Evolutionary conservation across 2,113 vertebrate species (phyloP), one percentile per base, ranked within the genome.

Genomic region (Callionymus lyra): DNA sequence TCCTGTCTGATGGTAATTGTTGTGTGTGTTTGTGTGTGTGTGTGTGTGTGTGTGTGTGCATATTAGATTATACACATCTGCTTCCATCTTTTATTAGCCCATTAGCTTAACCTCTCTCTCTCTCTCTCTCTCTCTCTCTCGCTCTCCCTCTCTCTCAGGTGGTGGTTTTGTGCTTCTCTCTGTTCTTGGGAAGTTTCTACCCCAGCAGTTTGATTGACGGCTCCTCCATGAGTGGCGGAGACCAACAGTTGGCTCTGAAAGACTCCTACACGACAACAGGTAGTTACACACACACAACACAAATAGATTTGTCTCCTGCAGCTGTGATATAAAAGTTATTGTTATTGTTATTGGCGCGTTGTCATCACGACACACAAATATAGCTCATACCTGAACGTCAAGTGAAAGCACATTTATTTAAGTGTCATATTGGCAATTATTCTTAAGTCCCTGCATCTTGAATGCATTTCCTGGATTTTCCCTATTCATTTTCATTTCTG

Each of bases 1-100:
- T 94, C 93, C 11, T 98, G 94, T 72, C 83, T 99, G 39, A 97
- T 99, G 95, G 95, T 98, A 77, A 81, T 77, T 6, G 57, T 16
- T 87, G 84, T 86, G 49, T 34, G 39, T 44, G 27, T 55, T 33
- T 37, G 56, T 47, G 52, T 16, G 86, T 87, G 84, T 86, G 49
- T 34, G 39, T 44, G 27, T 55, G 36, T 37, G 56, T 47, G 52
- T 14, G 27, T 19, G 43, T 36, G 42, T 32, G 41, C 48, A 61
- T 65, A 65, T 60, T 68, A 42, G 63, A 54, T 56, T 52, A 34
- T 43, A 47, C 59, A 49, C 53, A 68, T 72, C 64, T 71, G 65
- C 43, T 63, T 64, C 60, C 48, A 56, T 63, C 44, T 36, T 45
- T 59, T 27, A 50, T 63, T 55, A 69, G 53, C 58, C 38, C 44